Conservation (phyloP, 2,113 vertebrate species). For the Amia ocellicauda region DNA sequence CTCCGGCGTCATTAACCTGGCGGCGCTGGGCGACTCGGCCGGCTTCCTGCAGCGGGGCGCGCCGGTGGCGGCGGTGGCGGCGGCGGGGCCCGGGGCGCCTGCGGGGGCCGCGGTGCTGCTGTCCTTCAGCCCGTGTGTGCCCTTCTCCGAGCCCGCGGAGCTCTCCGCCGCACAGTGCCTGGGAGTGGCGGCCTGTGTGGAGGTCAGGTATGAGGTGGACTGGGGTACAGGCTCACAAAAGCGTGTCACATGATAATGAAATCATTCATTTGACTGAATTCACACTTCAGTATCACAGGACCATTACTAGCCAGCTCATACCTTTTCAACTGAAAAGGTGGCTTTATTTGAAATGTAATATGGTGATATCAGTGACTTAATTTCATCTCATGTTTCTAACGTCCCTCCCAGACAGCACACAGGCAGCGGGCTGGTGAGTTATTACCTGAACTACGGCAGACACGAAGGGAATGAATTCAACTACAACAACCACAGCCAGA, state of each 20-base stretch:
- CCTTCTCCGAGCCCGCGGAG: constrained; percentile 54
- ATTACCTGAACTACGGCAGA: constrained; percentile 54
- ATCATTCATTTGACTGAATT: background rate
- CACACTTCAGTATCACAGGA: no score
- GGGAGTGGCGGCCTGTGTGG: constrained; percentile 50
- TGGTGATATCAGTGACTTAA: no score
- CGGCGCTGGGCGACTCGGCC: constrained; percentile 41
- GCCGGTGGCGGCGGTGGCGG: constrained; percentile 13
- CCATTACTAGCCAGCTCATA: background rate
- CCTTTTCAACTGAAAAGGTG: background rate
- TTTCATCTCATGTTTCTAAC: no score
- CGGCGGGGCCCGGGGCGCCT: constrained; percentile 21
- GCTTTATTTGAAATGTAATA: background rate
- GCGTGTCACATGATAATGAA: no score
- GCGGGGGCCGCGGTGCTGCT: constrained; percentile 34
- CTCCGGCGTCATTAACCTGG: constrained; percentile 59
- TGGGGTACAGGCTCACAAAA: no score
- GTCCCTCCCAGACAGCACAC: constrained; percentile 31
- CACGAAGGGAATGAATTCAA: constrained; percentile 55
- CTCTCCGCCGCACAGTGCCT: constrained; percentile 36
- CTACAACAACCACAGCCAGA: constrained; percentile 53
- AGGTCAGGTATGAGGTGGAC: constrained; percentile 43
- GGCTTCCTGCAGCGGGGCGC: constrained; percentile 49
- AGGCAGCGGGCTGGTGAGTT: constrained; percentile 18
- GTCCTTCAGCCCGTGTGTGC: constrained; percentile 62